Conservation (phyloP, 2,797 vertebrate genomes). For the Cyclura pinguis region DNA sequence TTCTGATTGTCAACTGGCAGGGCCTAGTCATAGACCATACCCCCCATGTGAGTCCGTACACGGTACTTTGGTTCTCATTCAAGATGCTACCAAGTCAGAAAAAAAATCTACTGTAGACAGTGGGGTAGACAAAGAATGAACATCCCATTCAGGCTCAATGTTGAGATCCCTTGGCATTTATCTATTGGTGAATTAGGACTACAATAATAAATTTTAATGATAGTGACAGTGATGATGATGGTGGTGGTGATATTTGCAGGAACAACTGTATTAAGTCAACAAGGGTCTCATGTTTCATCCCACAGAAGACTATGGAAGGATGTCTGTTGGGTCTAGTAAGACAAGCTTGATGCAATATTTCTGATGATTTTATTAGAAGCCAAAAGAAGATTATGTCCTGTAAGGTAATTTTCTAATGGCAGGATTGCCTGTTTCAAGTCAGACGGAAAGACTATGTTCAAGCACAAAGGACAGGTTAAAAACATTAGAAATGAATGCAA, state of each 20-base stretch:
- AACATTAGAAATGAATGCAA: neutral
- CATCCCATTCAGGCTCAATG: neutral
- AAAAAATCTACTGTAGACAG: neutral
- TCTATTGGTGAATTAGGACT: slow-evolving; percentile 6
- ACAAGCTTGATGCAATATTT: neutral
- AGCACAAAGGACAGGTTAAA: neutral
- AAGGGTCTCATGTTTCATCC: neutral
- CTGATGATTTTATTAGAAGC: neutral
- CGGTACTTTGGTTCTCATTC: slow-evolving; percentile 21
- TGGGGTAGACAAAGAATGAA: neutral
- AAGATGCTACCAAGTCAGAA: neutral
- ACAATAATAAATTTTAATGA: neutral
- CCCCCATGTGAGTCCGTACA: neutral
- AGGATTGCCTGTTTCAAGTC: neutral
- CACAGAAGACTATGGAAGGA: neutral
- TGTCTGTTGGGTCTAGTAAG: slow-evolving; percentile 2
- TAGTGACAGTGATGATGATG: neutral
- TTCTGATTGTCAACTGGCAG: neutral
- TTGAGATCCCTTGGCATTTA: slow-evolving; percentile 1
- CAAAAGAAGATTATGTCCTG: neutral
- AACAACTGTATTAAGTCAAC: slow-evolving; percentile 3
- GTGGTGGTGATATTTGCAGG: neutral
- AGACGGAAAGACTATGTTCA: neutral
- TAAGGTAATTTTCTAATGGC: neutral
- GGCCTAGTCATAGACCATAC: slow-evolving; percentile 2